Evolutionary conservation across 2,797 vertebrate genomes (phyloP).

Genomic region (Lacerta bilineata): DNA sequence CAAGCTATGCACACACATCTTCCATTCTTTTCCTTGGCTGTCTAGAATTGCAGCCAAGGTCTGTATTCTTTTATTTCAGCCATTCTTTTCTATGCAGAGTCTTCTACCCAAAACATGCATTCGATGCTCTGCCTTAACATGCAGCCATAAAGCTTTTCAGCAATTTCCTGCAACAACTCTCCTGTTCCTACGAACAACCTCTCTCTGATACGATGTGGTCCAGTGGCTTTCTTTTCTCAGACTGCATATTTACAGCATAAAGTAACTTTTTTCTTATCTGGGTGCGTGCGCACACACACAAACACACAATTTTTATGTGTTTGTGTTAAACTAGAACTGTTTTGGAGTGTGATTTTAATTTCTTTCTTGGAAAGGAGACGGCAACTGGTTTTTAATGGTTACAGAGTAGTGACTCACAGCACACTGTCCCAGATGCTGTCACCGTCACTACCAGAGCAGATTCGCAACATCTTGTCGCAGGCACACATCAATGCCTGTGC

Average conservation of each 20-base stretch:
- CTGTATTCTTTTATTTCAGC: constrained; percentile 23
- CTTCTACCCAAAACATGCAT: constrained; percentile 35
- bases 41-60: neutral
- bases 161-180: constrained; percentile 38
- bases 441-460: constrained; percentile 81
- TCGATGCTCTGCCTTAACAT: constrained; percentile 46
- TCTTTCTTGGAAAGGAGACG: constrained; percentile 75
- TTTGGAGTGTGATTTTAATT: constrained; percentile 79
- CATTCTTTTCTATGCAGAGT: constrained; percentile 24
- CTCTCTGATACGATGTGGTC: constrained; percentile 4
- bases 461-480: constrained; percentile 87
- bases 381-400: constrained; percentile 83
- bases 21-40: neutral
- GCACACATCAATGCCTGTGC: constrained; percentile 89
- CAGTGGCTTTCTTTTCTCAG: constrained; percentile 11
- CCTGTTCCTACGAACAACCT: constrained; percentile 54
- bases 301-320: constrained; percentile 27
- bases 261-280: neutral
- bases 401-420: constrained; percentile 80
- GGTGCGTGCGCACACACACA: neutral
- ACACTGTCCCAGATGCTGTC: constrained; percentile 85
- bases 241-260: neutral
- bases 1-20: neutral
- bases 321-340: constrained; percentile 58
- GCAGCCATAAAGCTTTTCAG: constrained; percentile 30